Percentiles rank a stretch among this genome's conserved stretches.
Conservation (phyloP, 2,113 vertebrate species). For the Cyanoderma ruficeps region DNA sequence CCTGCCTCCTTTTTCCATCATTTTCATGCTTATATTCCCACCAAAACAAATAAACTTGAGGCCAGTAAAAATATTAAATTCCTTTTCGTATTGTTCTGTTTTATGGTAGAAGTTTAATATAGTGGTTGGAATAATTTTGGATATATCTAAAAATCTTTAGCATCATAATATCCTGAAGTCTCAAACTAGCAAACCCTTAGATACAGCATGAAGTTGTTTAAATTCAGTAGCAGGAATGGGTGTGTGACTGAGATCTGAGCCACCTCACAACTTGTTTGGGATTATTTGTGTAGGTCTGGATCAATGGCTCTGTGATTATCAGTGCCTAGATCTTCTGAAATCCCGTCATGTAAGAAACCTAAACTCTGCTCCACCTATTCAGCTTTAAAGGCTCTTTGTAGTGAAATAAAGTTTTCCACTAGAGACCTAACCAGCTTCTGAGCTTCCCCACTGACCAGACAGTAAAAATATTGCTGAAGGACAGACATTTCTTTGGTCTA, state of each 20-base stretch:
- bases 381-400: not conserved
- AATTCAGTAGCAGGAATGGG: not conserved
- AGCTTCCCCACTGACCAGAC: not conserved
- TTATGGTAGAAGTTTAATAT: not conserved
- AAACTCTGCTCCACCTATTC: not conserved
- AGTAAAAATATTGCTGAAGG: not conserved
- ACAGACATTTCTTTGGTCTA: not conserved
- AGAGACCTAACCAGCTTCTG: not conserved
- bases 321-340: not conserved
- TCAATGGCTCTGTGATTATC: not conserved
- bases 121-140: not conserved
- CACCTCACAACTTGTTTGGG: not conserved
- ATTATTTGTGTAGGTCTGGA: not conserved
- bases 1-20: not conserved
- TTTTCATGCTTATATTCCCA: not conserved
- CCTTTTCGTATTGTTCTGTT: not conserved
- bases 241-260: not conserved
- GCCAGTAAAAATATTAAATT: not conserved
- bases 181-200: not conserved
- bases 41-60: not conserved
- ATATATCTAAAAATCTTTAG: not conserved
- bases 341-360: not conserved
- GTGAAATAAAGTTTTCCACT: not conserved
- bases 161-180: not conserved
- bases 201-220: not conserved